Evolutionary conservation across 2,113 vertebrate genomes (phyloP).

Genomic region (Andinoacara biseriatus): DNA sequence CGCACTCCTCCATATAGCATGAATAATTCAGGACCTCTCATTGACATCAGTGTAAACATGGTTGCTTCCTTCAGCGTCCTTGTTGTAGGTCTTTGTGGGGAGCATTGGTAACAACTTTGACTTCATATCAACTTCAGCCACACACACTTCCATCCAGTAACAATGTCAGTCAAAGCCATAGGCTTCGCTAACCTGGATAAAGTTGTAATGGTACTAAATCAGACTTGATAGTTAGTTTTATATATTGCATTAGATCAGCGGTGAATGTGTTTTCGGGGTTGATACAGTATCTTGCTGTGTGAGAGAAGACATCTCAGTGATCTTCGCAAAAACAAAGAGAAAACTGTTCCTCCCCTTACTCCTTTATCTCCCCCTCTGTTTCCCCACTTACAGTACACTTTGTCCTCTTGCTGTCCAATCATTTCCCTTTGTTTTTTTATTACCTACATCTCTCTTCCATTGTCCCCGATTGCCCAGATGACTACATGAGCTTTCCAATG

Average conservation of each 20-base stretch:
- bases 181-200: neutral
- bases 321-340: constrained; percentile 21
- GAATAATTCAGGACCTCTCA: constrained; percentile 66
- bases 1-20: constrained; percentile 45
- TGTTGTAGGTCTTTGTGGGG: constrained; percentile 29
- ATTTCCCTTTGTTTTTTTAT: neutral
- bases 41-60: constrained; percentile 68
- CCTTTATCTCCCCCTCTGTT: neutral
- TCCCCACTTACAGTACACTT: neutral
- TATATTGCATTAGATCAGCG: constrained; percentile 10
- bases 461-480: constrained; percentile 22
- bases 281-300: neutral
- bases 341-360: neutral
- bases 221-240: neutral
- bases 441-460: constrained; percentile 23
- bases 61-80: constrained; percentile 40
- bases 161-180: neutral
- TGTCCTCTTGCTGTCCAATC: neutral
- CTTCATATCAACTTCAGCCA: neutral
- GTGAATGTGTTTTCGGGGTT: neutral
- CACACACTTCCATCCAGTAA: constrained; percentile 2
- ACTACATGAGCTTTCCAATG: constrained; percentile 21
- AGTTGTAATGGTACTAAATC: neutral
- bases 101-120: neutral
- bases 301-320: neutral